A percentile compares a stretch with the other conserved stretches of the same genome.
Conservation (phyloP, 2,113 vertebrate genomes). For the Catharus bicknelli region DNA sequence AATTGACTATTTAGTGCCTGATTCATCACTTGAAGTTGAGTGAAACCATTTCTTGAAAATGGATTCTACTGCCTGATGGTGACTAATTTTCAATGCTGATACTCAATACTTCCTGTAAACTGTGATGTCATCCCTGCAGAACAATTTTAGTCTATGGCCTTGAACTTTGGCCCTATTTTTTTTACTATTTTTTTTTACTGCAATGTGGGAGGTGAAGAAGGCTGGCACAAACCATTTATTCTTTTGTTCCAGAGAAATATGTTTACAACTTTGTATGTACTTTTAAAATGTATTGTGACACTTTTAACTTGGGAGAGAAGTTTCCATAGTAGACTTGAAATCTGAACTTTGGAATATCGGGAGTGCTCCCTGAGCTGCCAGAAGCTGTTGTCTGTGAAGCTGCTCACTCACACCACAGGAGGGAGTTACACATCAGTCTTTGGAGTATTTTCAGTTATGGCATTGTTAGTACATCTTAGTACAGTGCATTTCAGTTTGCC, state of each 20-base stretch:
- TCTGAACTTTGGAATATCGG: background rate
- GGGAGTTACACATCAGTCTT: constrained; percentile 48
- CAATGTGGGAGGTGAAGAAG: background rate
- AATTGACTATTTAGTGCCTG: background rate
- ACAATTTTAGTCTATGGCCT: background rate
- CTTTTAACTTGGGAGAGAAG: background rate
- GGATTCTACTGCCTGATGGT: background rate
- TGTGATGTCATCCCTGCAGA: background rate
- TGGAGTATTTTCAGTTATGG: background rate
- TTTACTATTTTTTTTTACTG: background rate
- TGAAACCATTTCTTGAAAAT: background rate
- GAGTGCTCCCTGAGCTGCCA: background rate
- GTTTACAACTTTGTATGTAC: constrained; percentile 52
- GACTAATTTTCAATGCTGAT: background rate
- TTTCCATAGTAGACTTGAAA: background rate
- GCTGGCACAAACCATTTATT: background rate
- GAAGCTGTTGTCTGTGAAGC: background rate
- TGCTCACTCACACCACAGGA: constrained; percentile 58
- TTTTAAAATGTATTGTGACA: constrained; percentile 1
- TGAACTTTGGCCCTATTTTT: background rate
- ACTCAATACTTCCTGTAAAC: background rate
- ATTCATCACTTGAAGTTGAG: background rate
- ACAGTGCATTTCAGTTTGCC: background rate
- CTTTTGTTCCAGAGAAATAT: background rate
- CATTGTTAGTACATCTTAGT: background rate